Evolutionary conservation across 2,797 vertebrate species (phyloP).

Genomic region (Graptemys geographica): DNA sequence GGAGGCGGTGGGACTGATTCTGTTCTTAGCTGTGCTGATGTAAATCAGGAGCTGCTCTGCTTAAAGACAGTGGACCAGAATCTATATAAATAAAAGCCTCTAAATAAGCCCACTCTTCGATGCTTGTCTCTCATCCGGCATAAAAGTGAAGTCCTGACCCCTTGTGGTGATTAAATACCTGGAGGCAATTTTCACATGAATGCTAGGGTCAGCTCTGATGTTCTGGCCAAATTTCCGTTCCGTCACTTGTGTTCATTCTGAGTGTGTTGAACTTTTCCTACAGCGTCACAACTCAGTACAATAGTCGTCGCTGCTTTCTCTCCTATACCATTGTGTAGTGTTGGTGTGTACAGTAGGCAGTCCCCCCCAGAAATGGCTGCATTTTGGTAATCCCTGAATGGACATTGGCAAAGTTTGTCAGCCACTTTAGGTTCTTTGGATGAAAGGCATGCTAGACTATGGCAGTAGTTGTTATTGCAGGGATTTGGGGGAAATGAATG

Average conservation of each 20-base stretch:
- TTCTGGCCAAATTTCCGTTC: not conserved
- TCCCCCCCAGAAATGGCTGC: not conserved
- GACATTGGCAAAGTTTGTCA: not conserved
- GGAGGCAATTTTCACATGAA: not conserved
- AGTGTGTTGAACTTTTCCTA: not conserved
- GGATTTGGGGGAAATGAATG: not conserved
- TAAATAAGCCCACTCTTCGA: not conserved
- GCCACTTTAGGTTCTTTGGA: rapidly evolving
- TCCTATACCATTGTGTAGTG: rapidly evolving
- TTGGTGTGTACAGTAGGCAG: not conserved
- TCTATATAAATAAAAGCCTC: not conserved
- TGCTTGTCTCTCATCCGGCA: not conserved
- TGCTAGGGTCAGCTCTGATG: rapidly evolving
- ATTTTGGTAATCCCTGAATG: not conserved
- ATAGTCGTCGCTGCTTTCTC: not conserved
- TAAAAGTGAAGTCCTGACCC: constrained; percentile 65
- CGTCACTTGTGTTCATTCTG: not conserved
- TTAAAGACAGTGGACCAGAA: constrained; percentile 20
- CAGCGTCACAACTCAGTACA: not conserved
- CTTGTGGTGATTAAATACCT: constrained; percentile 44
- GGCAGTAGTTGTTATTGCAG: not conserved
- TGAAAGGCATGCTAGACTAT: not conserved
- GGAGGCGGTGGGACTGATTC: not conserved
- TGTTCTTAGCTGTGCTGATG: not conserved
- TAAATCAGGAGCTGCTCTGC: not conserved